Evolutionary conservation across 2,797 vertebrate genomes (phyloP).

Genomic region (Eurystomus glaucurus): DNA sequence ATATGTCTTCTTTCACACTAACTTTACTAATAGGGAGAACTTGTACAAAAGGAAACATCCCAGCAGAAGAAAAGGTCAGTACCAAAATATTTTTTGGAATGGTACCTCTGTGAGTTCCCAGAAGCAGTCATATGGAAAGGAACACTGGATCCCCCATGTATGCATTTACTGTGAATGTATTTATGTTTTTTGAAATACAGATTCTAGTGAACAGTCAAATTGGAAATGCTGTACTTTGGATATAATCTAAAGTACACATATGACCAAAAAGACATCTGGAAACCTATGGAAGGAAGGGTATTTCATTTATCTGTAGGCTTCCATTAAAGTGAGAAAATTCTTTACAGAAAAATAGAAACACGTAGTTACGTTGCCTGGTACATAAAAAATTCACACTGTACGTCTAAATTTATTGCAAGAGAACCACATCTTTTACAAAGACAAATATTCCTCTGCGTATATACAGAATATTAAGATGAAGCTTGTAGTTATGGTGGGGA

Average conservation of each 20-base stretch:
- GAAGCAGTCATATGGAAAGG: neutral
- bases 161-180: neutral
- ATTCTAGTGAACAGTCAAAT: neutral
- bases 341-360: constrained; percentile 2
- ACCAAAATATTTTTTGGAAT: neutral
- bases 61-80: neutral
- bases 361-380: neutral
- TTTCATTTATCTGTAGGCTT: neutral
- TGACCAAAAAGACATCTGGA: neutral
- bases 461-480: constrained; percentile 23
- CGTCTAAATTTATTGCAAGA: constrained; percentile 22
- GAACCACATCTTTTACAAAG: constrained; percentile 5
- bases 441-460: neutral
- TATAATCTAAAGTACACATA: neutral
- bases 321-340: neutral
- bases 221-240: neutral
- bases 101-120: neutral
- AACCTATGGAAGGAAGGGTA: neutral
- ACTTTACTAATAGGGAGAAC: neutral
- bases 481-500: neutral
- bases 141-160: neutral
- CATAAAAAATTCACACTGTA: constrained; percentile 3
- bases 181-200: neutral
- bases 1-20: neutral
- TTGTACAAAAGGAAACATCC: neutral